A percentile compares a stretch with the other conserved stretches of the same genome.
These are phyloP conservation scores for Coenonympha glycerion DNA, from an alignment of 2,888 invertebrate genomes.

Conservation along the genomic window DNA sequence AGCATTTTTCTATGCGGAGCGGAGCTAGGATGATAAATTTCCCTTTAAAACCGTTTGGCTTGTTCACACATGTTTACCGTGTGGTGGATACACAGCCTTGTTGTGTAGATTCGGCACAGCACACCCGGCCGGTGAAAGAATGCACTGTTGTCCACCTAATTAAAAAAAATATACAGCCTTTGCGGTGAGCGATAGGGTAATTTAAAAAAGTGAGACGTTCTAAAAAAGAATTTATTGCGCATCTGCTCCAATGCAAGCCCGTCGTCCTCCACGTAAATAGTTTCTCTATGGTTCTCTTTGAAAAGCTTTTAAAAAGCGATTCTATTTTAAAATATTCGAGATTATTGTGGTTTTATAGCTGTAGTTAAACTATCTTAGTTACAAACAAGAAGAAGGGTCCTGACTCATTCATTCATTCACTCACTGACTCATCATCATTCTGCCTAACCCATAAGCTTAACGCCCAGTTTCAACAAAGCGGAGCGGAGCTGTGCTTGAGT, in stretches of 20 bases:
- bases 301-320: not conserved
- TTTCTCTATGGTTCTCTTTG: not conserved
- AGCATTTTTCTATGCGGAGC: too few relatives aligned
- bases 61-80: conserved; percentile 1
- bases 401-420: too few relatives aligned
- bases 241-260: conserved; percentile 26
- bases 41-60: conserved; percentile 35
- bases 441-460: too few relatives aligned
- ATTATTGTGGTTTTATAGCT: too few relatives aligned
- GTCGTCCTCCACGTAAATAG: not conserved
- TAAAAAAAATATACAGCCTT: conserved; percentile 42
- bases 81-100: not conserved
- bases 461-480: too few relatives aligned
- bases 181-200: conserved; percentile 40
- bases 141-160: conserved; percentile 38
- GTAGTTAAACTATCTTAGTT: too few relatives aligned
- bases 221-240: conserved; percentile 32
- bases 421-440: too few relatives aligned
- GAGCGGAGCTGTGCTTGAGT: too few relatives aligned
- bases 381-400: too few relatives aligned
- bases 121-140: conserved; percentile 48
- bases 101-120: conserved; percentile 13
- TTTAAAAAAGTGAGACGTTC: conserved; percentile 35
- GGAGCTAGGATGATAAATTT: too few relatives aligned
- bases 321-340: too few relatives aligned